Evolutionary conservation across 2,888 invertebrate genomes (phyloP), one percentile per base, ranked within the genome.

Genomic region (Congeria kusceri): DNA sequence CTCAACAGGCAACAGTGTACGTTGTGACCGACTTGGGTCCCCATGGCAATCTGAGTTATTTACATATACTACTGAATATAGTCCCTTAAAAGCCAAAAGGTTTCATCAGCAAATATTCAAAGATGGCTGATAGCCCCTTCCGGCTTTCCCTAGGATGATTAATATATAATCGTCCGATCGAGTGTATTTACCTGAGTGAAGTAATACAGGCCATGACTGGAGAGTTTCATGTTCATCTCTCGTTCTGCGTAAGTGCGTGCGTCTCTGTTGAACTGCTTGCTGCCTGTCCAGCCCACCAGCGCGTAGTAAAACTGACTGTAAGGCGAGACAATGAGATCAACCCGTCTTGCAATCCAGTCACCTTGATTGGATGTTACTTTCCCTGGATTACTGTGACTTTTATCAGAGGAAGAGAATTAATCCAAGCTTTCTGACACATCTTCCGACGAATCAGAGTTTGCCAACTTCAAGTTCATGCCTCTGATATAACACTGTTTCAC

Each of bases 201-300:
- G 72, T 92, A 91, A 87, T 88, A 93, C 32, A 93, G 79, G 23
- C 93, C 93, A 85, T 93, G 93, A 80, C 92, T 93, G 27, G 92
- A 92, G 23, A 93, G 83, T 63, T 89, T 91, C 87, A 91, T 87
- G 46, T 88, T 85, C 11, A 89, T 70, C 44, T 88, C 86, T 53
- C 86, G 89, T 53, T 89, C 86, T 3, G 92, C 88, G 80, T 93
- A 93, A 58, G 88, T 80, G 65, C 93, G 83, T 4, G 92, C 69
- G 71, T 92, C 91, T 53, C 93, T 75, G 82, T 93, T 93, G 83
- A 93, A 93, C 71, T 92, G 90, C 66, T 92, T 92, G 79, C 91
- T 93, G 9, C 93, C 93, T 13, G 93, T 93, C 93, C 93, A 93
- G 3, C 93, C 93, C 18, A 93, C 88, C 59, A 93, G 76, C 9